Evolutionary conservation across 2,888 invertebrate species (phyloP).

Genomic region (Drosophila trichaetosa): DNA sequence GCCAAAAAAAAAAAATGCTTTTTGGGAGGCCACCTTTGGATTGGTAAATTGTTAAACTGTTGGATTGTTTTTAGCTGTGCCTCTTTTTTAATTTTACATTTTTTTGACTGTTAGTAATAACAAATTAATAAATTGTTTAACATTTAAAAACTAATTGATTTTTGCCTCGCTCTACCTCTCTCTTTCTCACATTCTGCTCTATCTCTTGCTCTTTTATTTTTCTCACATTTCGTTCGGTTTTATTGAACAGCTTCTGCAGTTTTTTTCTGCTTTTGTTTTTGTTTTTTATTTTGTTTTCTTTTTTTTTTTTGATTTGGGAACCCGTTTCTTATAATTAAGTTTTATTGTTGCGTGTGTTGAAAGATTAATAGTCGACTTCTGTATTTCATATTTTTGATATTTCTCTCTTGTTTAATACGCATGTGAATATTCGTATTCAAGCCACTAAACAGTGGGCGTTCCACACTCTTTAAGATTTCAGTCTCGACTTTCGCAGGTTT

Average conservation of each 20-base stretch:
- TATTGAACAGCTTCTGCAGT: slow-evolving; percentile 54
- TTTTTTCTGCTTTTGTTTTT: slow-evolving; percentile 22
- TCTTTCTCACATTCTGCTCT: slow-evolving; percentile 11
- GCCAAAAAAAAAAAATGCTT: slow-evolving; percentile 41
- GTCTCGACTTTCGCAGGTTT: slow-evolving; percentile 18
- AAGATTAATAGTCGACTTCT: slow-evolving; percentile 80
- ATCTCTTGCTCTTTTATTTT: slow-evolving; percentile 16
- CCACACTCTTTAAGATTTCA: slow-evolving; percentile 32
- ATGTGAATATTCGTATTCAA: slow-evolving; percentile 65
- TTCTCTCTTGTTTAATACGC: slow-evolving; percentile 53
- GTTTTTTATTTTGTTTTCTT: slow-evolving; percentile 16
- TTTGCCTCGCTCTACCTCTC: slow-evolving; percentile 44
- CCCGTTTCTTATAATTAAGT: slow-evolving; percentile 76
- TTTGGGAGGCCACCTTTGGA: slow-evolving; percentile 30
- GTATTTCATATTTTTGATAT: slow-evolving; percentile 64
- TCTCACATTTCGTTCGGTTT: slow-evolving; percentile 39
- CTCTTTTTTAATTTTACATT: slow-evolving; percentile 16
- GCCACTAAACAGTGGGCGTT: slow-evolving; percentile 74
- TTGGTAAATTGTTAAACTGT: slow-evolving; percentile 32
- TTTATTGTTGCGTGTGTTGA: slow-evolving; percentile 77
- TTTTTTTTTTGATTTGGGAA: slow-evolving; percentile 32
- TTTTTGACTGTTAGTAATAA: slow-evolving; percentile 57
- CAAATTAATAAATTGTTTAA: slow-evolving; percentile 81
- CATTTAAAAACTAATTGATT: slow-evolving; percentile 81
- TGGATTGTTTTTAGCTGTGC: slow-evolving; percentile 31